Base-by-base conservation (phyloP, 2,888 invertebrate species). In the Seira sanloemensis region DNA sequence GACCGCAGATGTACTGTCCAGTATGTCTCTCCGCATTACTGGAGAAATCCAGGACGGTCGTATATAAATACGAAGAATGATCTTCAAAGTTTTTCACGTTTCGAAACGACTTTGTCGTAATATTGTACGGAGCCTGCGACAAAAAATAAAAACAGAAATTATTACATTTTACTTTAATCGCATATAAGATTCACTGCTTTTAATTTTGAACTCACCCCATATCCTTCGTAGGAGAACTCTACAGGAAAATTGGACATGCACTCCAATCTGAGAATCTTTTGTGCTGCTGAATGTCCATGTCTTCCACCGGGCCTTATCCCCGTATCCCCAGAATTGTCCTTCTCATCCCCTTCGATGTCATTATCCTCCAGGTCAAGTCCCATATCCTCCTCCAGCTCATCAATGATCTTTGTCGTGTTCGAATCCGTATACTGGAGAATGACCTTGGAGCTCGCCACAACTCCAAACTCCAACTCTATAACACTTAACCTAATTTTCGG, bases 231-330 rank as follows among this genome's bases (percentile, higher is more conserved):
- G 1, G 16, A 62, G 68, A 81, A 86, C 66, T 84, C 84, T 0
- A 87, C 86, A 1, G 87, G 87, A 67, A 84, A 86, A 18, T 74
- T 76, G 7, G 86, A 80, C 16, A 18, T 54, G 25, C 87, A 87
- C 23, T 86, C 78, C 23, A 87, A 67, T 27, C 87, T 65, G 0
- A 86, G 25, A 1, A 84, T 66, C 23, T 67, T 66, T 18, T 78
- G 75, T 9, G 74, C n/a, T 7, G 71, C 74, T 2, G 46, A 24
- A n/a, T 65, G 12, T 27, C 68, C 80, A 21, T 27, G 37, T 23
- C 81, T 68, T 25, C 69, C 75, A n/a, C 77, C 78, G 9, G 77
- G 82, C n/a, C 83, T 62, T 16, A 74, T 74, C 23, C 74, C 76
- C 21, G n/a, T 54, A 54, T 72, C 54, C 12, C 21, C 54, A 12